Percentiles rank a stretch among this genome's conserved stretches.
phyloP scores from a whole-genome alignment of 2,888 invertebrate species.

The Elysia crispata region DNA sequence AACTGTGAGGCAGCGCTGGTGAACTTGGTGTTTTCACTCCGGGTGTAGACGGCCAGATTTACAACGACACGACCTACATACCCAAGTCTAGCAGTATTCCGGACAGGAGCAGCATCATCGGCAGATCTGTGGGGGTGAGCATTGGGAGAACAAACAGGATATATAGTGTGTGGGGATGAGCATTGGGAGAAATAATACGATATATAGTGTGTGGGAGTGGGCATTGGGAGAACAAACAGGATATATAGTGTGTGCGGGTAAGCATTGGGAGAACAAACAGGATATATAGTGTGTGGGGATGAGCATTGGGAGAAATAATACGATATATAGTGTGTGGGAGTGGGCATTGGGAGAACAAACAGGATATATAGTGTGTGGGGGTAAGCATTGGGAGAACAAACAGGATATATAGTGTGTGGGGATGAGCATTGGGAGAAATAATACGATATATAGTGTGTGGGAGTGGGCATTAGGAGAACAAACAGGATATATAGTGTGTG shows the following conservation, averaged over 20 bases:
- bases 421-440: neutral
- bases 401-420: too few relatives aligned
- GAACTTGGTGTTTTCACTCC: neutral
- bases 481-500: too few relatives aligned
- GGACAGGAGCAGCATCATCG: neutral
- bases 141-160: neutral
- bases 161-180: neutral
- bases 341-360: neutral
- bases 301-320: neutral
- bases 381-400: too few relatives aligned
- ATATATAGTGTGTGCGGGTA: too few relatives aligned
- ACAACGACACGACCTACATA: conserved; percentile 16
- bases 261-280: too few relatives aligned
- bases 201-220: too few relatives aligned
- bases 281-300: too few relatives aligned
- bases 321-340: neutral
- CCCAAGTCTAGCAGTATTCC: neutral
- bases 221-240: too few relatives aligned
- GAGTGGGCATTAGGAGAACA: too few relatives aligned
- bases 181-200: neutral
- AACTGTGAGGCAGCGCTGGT: too few relatives aligned
- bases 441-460: too few relatives aligned
- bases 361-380: conserved; percentile 14
- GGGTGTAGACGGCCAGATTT: neutral
- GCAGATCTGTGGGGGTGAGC: conserved; percentile 26